Evolutionary conservation across 2,797 vertebrate genomes (phyloP), one percentile per base, ranked within the genome.

Genomic region (Huso huso): DNA sequence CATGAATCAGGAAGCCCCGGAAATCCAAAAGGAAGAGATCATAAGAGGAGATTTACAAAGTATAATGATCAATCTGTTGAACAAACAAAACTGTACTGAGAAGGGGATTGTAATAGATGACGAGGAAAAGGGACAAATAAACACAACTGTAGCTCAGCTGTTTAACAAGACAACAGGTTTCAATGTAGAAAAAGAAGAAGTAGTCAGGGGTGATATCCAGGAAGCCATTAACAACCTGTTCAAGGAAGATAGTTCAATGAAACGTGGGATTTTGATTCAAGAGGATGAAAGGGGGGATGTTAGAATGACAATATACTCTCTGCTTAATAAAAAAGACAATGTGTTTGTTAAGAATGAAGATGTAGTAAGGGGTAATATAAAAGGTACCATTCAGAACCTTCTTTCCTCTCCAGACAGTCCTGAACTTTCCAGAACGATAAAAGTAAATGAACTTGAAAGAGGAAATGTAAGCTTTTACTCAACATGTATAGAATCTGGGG

Each of bases 381-480:
- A 86, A 79, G 84, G 72, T n/a, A 83, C 91, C 59, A 88, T 96
- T 72, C 81, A 92, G 71, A 90, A 73, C 73, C 80, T 97, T 8
- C 79, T 95, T 11, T 88, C 87, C 58, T 88, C 78, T 64, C 50
- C 76, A 76, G 87, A 86, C 68, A 83, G 78, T 58, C 49, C 67
- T 58, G 85, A 89, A 73, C 74, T 82, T 72, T 63, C 76, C 13
- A 67, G 81, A 66, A 92, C 71, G 76, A 88, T 91, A 75, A 88
- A 84, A 78, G 82, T 96, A 37, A 87, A 90, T 68, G 91, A 92
- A n/a, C 79, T 75, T 6, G 94, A 96, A 80, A 94, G 87, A 51
- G 95, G 95, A 74, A 94, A 96, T 66, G 95, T 97, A 71, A 87
- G 84, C 68, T 95, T 97, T 87, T 96, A 91, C 75, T 95, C 94